Base-by-base conservation (phyloP, 1,140 invertebrate species). In the Archegozetes longisetosus region DNA sequence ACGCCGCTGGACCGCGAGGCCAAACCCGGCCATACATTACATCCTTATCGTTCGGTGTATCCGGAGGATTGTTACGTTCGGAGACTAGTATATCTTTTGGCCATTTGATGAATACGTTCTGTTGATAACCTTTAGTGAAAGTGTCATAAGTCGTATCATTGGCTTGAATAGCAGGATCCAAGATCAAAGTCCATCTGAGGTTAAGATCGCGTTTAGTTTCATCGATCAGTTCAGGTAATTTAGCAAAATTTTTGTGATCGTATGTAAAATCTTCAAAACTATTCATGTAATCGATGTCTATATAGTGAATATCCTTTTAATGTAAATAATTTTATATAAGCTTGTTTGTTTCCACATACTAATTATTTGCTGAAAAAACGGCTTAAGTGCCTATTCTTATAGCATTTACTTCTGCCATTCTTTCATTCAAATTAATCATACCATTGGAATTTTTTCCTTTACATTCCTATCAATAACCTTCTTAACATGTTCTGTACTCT, bases 271-370 rank as follows among this genome's bases (percentile, higher is more conserved):
- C 51, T 53, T 22, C 13, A 22, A 13, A 53, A 12, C 22, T 22
- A 22, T 53, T 22, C 51, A 53, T 53, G 22, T 53, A 53, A 73
- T 94, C 89, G 61, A 93, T 80, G 72, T 92, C 88, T 66, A 87
- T 88, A 84, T 87, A 91, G 71, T 90, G 86, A 3, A 78, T 75
- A 71, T 80, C 78, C 75, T 65, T 28, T n/a, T n/a, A n/a, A n/a
- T n/a, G n/a, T n/a, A n/a, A n/a, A n/a, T n/a, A n/a, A n/a, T n/a
- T n/a, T n/a, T n/a, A n/a, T n/a, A n/a, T n/a, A n/a, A n/a, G n/a
- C n/a, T n/a, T n/a, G n/a, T n/a, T n/a, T n/a, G n/a, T n/a, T n/a
- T n/a, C n/a, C n/a, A n/a, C n/a, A n/a, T n/a, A n/a, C n/a, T n/a
- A n/a, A n/a, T n/a, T n/a, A n/a, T n/a, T n/a, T n/a, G n/a, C n/a